phyloP scores from a whole-genome alignment of 64 coral and sea anemone genomes.

The Acropora tenuis region DNA sequence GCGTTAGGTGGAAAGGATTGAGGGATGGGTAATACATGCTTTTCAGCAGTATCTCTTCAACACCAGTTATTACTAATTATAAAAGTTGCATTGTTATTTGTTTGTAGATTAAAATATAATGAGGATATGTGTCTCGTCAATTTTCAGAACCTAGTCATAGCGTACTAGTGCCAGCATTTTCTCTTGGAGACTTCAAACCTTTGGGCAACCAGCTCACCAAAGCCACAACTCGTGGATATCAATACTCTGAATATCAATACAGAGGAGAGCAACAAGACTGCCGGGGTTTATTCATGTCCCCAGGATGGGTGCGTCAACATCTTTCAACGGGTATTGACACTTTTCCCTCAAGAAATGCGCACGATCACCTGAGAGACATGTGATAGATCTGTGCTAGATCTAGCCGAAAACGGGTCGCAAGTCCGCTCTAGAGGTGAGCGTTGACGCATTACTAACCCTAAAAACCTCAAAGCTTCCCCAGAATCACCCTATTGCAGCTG shows the following conservation, averaged over 20 bases:
- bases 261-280: slow-evolving; percentile 7
- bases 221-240: not conserved
- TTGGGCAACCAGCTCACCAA: no score
- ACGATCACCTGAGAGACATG: slow-evolving; percentile 45
- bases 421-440: slow-evolving; percentile 36
- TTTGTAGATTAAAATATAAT: not conserved
- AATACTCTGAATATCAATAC: not conserved
- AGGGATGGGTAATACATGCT: no score
- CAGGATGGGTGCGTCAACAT: slow-evolving; percentile 23
- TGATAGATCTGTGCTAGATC: slow-evolving; percentile 47
- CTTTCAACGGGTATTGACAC: slow-evolving; percentile 49
- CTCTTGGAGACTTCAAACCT: not conserved
- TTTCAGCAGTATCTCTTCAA: no score
- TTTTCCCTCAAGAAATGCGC: slow-evolving; percentile 69
- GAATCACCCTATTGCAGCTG: no score
- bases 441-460: no score
- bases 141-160: not conserved
- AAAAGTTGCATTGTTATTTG: not conserved
- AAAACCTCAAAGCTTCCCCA: not conserved
- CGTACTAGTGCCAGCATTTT: not conserved
- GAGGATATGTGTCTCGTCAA: not conserved
- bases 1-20: not conserved
- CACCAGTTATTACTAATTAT: no score
- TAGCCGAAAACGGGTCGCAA: slow-evolving; percentile 42
- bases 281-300: no score